Conservation (phyloP, 2,113 vertebrate species). For the Cyprinodon tularosa region DNA sequence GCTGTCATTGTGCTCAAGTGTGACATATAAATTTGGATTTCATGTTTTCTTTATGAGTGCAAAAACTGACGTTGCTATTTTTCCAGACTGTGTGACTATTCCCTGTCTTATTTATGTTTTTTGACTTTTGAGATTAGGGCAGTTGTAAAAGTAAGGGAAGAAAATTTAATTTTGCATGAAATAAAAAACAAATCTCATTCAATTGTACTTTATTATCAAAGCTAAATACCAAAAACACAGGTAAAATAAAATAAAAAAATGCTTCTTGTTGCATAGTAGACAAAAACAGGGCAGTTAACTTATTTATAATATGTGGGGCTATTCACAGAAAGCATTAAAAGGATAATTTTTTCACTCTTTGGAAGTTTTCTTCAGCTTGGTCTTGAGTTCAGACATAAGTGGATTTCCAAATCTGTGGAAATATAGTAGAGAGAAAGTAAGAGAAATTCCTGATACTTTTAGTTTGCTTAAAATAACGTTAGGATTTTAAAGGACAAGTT, state of each 20-base stretch:
- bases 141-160: neutral
- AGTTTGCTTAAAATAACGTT: neutral
- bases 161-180: neutral
- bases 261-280: constrained; percentile 12
- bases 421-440: constrained; percentile 14
- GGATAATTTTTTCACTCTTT: constrained; percentile 57
- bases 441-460: neutral
- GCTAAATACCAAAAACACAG: neutral
- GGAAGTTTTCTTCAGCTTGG: constrained; percentile 76
- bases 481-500: neutral
- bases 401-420: constrained; percentile 75
- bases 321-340: constrained; percentile 3
- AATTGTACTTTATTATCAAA: constrained; percentile 48
- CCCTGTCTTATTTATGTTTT: neutral
- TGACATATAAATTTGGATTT: neutral
- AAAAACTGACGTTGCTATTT: neutral
- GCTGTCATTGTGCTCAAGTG: neutral
- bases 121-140: neutral
- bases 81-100: neutral
- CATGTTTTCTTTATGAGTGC: neutral
- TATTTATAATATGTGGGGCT: constrained; percentile 16
- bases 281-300: constrained; percentile 7
- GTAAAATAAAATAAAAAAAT: neutral
- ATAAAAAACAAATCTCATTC: neutral
- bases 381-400: constrained; percentile 80